Conservation (phyloP, 1,140 invertebrate species). For the Heliconius nattereri region DNA sequence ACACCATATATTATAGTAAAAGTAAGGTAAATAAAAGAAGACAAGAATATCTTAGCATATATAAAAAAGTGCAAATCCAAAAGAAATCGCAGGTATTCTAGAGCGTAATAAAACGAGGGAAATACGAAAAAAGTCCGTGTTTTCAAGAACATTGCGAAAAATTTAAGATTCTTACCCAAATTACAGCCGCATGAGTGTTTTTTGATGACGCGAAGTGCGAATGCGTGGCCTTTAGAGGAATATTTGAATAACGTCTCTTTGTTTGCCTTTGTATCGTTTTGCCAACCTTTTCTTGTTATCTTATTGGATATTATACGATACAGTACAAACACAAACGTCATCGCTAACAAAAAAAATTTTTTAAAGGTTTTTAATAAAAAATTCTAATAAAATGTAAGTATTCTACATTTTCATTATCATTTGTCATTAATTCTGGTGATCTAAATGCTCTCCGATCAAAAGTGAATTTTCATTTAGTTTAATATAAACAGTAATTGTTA, state of each 20-base stretch:
- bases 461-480: no score
- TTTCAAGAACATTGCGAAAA: conserved; percentile 23
- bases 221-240: conserved; percentile 26
- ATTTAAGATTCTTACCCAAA: conserved; percentile 32
- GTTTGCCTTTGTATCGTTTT: conserved; percentile 24
- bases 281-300: conserved; percentile 19
- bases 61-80: not conserved
- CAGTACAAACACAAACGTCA: no score
- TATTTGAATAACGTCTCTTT: conserved; percentile 23
- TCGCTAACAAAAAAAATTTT: no score
- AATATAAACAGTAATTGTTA: no score
- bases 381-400: no score
- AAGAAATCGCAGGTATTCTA: conserved; percentile 12
- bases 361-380: no score
- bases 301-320: no score
- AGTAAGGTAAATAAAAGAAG: not conserved
- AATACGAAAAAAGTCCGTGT: not conserved
- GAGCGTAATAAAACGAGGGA: conserved; percentile 17
- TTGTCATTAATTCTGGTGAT: no score
- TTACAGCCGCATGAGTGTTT: conserved; percentile 27
- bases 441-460: no score
- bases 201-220: conserved; percentile 29
- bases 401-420: no score
- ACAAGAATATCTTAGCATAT: not conserved
- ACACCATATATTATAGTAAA: not conserved